Evolutionary conservation across 2,797 vertebrate species (phyloP), one percentile per base, ranked within the genome.

Genomic region (Mareca penelope): DNA sequence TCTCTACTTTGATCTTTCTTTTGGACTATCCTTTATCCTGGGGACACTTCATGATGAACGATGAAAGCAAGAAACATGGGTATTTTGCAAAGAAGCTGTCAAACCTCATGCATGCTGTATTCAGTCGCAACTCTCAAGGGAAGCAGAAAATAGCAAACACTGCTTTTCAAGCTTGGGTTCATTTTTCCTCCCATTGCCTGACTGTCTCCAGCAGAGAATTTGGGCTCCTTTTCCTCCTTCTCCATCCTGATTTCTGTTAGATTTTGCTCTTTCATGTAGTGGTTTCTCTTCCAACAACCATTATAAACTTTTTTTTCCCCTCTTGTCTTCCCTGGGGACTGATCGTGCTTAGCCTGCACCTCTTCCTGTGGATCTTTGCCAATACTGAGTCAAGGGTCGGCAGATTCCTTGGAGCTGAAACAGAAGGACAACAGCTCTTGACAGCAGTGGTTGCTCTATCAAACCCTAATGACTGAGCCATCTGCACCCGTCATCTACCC

Each of bases 61-160:
- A 14, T 52, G 40, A 60, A 69, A 89, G 15, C 17, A n/a, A 63
- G 21, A 71, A 76, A 21, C 1, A 1, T 1, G 9, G 9, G 1
- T 37, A 3, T 73, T 53, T 85, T 69, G 60, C 21, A 48, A 46
- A 60, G 44, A 35, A 10, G 8, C 17, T 68, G 42, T 59, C 68
- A 78, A 67, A 44, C 11, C 17, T 14, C 2, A 0, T 10, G 6
- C 5, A 2, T 0, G 0, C 7, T 40, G n/a, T 35, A 42, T 23
- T 59, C 21, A 6, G 39, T 17, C 50, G 46, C 7, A 31, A 57
- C 14, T 67, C 0, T 67, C 0, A 7, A 7, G 29, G 7, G 21
- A 33, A 35, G 6, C 0, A 79, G 59, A 17, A 29, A 44, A 80
- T 64, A 42, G 4, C 24, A 71, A 80, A 76, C 7, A 3, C 22